Evolutionary conservation across 2,113 vertebrate species (phyloP), one percentile per base, ranked within the genome.

Genomic region (Hippocampus abdominalis): DNA sequence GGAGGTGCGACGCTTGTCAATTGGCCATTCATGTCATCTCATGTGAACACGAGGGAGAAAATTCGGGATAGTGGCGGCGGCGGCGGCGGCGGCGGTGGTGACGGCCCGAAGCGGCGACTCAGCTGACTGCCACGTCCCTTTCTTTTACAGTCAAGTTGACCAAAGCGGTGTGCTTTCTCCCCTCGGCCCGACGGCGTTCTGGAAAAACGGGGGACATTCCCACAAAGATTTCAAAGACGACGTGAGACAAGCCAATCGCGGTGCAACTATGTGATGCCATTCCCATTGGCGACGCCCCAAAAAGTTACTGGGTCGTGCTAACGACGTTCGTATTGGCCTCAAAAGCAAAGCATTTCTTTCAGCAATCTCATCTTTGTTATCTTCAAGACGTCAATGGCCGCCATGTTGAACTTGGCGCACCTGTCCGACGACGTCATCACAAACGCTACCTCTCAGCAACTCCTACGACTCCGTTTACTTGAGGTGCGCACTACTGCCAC

Each of bases 81-180:
- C 16, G 18, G 42, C 8, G 11, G 42, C 18, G 42, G 42, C 8
- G 42, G 36, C 36, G 42, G 42, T 6, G 46, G 46, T 3, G 48
- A 40, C 21, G 13, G 40, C 62, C 62, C 40, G 62, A 11, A 42
- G 62, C 62, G 11, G 40, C 62, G 13, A 32, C 62, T 44, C 62
- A 64, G 62, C 62, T 46, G 62, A 64, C 40, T 46, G 40, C 40
- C n/a, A 29, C 23, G 62, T 64, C 62, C 44, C 12, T 44, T 64
- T 11, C 23, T 25, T 64, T 64, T 40, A 46, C 39, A 25, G 62
- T 44, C 20, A 6, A 13, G 36, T 20, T 63, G 21, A 40, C 4
- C 3, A 25, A 7, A 7, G 25, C 25, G 15, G 57, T 27, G 7
- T 32, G 27, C 27, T 46, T 64, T 46, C 62, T 1, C 23, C 21